Evolutionary conservation across 2,888 invertebrate species (phyloP), one percentile per base, ranked within the genome.

Genomic region (Thecophora atra): DNA sequence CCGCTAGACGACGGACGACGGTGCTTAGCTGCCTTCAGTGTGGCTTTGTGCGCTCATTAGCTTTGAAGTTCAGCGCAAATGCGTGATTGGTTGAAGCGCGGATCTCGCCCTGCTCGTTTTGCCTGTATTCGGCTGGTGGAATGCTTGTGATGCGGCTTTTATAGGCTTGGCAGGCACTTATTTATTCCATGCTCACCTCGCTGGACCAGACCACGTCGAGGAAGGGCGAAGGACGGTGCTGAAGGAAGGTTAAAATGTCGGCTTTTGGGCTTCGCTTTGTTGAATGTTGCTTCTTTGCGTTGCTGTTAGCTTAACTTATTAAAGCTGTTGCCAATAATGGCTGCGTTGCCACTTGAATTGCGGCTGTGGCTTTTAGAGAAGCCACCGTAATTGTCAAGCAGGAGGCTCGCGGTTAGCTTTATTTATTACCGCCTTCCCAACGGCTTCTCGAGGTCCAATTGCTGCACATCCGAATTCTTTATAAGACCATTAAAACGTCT

Each of bases 1-100:
- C 7, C 28, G 51, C 30, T 28, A n/a, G 28, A 28, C 13, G 5
- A 13, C 26, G 52, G n/a, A n/a, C 28, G 51, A 30, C 42, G 56
- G 37, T 21, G 54, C 24, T 56, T n/a, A 30, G 51, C 60, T 28
- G 60, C 47, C 24, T 30, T 47, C 62, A 26, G 69, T 19, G 60
- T 62, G 52, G 52, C 54, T 72, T 47, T 70, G 64, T 72, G 74
- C 72, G 73, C 80, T 81, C 81, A 81, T 82, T 79, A 79, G 77
- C 83, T 83, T 83, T 83, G 83, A 83, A 83, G 84, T 83, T 83
- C 75, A 78, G 83, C 83, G 83, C 83, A 78, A 78, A 79, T 79
- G 83, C 81, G 79, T 84, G 83, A 83, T 83, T 83, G 83, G 83
- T 79, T 78, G 77, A 80, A 80, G 81, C 81, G 78, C 80, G 77